Percentiles rank a stretch among this genome's conserved stretches.
phyloP scores from a whole-genome alignment of 2,113 vertebrate genomes.

The Odocoileus hemionus region DNA sequence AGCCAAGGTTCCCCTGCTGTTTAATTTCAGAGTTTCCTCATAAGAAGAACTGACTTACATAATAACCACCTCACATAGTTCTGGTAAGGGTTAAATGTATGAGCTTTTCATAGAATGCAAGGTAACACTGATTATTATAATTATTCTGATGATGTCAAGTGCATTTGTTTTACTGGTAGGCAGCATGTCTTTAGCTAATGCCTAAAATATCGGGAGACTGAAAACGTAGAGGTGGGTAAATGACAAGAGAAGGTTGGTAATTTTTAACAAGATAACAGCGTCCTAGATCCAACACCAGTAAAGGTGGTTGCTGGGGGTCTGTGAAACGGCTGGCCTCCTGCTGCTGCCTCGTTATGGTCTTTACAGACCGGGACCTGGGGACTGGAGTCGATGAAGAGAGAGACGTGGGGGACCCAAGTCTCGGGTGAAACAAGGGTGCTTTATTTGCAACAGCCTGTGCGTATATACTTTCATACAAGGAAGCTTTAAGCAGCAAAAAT shows the following conservation, averaged over 20 bases:
- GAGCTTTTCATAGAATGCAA: not conserved
- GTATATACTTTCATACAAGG: not conserved
- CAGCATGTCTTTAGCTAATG: not conserved
- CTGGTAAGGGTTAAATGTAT: not conserved
- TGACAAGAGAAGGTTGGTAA: not conserved
- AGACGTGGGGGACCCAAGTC: rapidly evolving
- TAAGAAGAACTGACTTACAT: not conserved
- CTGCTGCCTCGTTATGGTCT: not conserved
- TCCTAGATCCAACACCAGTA: not conserved
- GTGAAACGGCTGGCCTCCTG: not conserved
- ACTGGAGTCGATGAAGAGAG: not conserved
- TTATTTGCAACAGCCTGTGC: not conserved
- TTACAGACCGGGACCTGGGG: not conserved
- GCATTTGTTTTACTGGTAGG: not conserved
- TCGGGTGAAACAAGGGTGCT: not conserved
- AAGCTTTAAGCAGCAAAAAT: not conserved
- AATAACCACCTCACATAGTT: not conserved
- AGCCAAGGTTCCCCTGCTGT: not conserved
- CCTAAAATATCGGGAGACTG: not conserved
- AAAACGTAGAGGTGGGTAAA: not conserved
- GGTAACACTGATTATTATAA: not conserved
- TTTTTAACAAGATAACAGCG: not conserved
- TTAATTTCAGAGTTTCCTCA: not conserved
- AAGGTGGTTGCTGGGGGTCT: not conserved
- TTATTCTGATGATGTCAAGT: not conserved